Percentiles rank a stretch among this genome's conserved stretches.
Conservation (phyloP, 2,797 vertebrate genomes). For the Eremophila alpestris region DNA sequence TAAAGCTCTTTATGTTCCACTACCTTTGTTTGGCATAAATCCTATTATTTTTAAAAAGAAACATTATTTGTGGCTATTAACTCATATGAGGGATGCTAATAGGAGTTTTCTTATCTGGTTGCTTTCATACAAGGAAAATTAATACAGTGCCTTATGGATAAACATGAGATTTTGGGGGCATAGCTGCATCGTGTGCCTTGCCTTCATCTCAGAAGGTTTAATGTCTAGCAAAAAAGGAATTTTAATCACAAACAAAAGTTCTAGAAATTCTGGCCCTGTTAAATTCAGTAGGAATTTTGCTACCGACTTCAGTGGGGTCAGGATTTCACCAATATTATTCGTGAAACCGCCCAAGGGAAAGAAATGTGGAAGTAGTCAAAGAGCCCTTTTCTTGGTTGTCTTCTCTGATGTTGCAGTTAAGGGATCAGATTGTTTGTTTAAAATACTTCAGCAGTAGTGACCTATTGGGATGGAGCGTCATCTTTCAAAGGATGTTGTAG, state of each 20-base stretch:
- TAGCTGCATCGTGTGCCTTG: not conserved
- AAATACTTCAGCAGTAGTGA: slow-evolving; percentile 10
- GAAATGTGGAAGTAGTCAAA: slow-evolving; percentile 23
- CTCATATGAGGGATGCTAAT: not conserved
- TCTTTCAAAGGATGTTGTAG: slow-evolving; percentile 13
- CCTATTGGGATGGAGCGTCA: not conserved
- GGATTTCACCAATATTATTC: not conserved
- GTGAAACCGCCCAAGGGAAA: not conserved
- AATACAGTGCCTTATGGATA: slow-evolving; percentile 1
- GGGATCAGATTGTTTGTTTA: slow-evolving; percentile 13
- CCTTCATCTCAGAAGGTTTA: slow-evolving; percentile 8
- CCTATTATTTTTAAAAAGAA: not conserved
- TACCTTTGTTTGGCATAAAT: slow-evolving; percentile 24
- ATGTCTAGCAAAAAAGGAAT: not conserved
- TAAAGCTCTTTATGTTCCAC: not conserved
- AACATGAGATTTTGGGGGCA: not conserved
- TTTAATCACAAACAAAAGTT: not conserved
- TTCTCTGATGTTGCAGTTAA: not conserved
- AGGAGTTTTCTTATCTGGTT: not conserved
- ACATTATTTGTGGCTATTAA: not conserved
- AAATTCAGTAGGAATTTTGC: slow-evolving; percentile 36
- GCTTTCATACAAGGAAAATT: not conserved
- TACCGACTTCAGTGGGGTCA: not conserved
- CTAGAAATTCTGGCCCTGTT: not conserved
- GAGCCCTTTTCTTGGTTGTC: not conserved